phyloP scores from a whole-genome alignment of 2,797 vertebrate species.

The Tympanoctomys barrerae region DNA sequence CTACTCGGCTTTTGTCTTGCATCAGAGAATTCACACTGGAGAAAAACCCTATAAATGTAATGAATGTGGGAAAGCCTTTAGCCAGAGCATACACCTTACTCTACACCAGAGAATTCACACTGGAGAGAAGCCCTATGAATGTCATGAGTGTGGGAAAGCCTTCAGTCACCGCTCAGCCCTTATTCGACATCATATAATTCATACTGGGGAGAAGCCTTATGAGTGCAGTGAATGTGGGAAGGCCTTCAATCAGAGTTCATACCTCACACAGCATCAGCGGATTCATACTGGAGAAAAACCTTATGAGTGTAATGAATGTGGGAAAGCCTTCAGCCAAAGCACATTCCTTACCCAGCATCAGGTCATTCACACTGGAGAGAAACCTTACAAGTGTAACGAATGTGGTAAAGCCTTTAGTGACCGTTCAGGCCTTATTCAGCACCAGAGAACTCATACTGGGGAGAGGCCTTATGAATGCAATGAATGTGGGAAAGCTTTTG shows the following conservation, averaged over 20 bases:
- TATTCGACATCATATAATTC: constrained; percentile 82
- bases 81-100: constrained; percentile 81
- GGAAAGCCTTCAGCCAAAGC: constrained; percentile 84
- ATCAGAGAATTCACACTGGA: constrained; percentile 84
- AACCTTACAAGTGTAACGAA: constrained; percentile 82
- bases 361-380: constrained; percentile 83
- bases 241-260: constrained; percentile 84
- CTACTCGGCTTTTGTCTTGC: constrained; percentile 81
- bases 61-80: constrained; percentile 82
- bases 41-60: constrained; percentile 81
- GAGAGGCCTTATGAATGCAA: constrained; percentile 81
- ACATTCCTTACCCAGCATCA: constrained; percentile 83
- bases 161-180: constrained; percentile 85
- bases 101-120: constrained; percentile 82
- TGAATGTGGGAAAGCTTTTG: constrained; percentile 80
- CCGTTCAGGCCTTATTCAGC: constrained; percentile 81
- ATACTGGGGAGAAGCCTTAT: constrained; percentile 81
- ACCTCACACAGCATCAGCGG: constrained; percentile 83
- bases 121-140: constrained; percentile 83
- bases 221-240: constrained; percentile 81
- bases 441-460: constrained; percentile 84
- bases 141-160: constrained; percentile 80
- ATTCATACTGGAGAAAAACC: constrained; percentile 83
- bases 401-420: constrained; percentile 82
- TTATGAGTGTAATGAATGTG: constrained; percentile 79